These are phyloP conservation scores for Drosophila nigromelanica DNA, from an alignment of 1,140 invertebrate species.

Conservation along the genomic window DNA sequence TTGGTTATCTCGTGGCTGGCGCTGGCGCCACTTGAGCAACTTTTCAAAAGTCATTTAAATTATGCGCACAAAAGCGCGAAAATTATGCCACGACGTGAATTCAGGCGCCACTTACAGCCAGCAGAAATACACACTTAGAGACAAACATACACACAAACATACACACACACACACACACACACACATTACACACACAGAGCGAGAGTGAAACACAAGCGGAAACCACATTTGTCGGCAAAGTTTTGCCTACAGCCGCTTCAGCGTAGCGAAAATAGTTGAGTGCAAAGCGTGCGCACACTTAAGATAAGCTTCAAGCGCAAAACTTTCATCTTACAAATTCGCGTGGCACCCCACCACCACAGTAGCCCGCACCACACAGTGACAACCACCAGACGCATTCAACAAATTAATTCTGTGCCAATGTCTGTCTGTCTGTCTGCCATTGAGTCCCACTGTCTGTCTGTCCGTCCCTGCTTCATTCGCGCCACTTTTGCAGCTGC, in stretches of 20 bases:
- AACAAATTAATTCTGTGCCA: slow-evolving; percentile 77
- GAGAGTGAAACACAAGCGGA: slow-evolving; percentile 52
- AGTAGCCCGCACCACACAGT: not conserved
- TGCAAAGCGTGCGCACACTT: slow-evolving; percentile 80
- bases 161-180: slow-evolving; percentile 8
- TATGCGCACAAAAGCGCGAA: slow-evolving; percentile 80
- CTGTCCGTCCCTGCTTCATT: slow-evolving; percentile 22
- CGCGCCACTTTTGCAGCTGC: slow-evolving; percentile 61
- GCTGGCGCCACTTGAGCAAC: slow-evolving; percentile 66
- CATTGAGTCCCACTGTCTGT: slow-evolving; percentile 2
- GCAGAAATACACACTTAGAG: slow-evolving; percentile 16
- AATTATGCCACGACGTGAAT: slow-evolving; percentile 76
- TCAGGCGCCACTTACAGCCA: slow-evolving; percentile 76
- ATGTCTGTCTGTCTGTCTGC: slow-evolving; percentile 33
- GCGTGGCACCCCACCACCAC: slow-evolving; percentile 8
- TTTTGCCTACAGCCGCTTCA: slow-evolving; percentile 62
- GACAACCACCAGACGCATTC: slow-evolving; percentile 51
- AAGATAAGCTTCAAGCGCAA: slow-evolving; percentile 76
- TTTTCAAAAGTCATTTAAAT: slow-evolving; percentile 83
- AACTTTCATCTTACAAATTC: slow-evolving; percentile 81
- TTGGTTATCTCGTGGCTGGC: slow-evolving; percentile 36
- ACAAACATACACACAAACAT: slow-evolving; percentile 3
- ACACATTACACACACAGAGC: not conserved
- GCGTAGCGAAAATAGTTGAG: slow-evolving; percentile 67
- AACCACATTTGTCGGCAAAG: slow-evolving; percentile 80